Evolutionary conservation across 2,888 invertebrate species (phyloP).

Genomic region (Acronicta alni): DNA sequence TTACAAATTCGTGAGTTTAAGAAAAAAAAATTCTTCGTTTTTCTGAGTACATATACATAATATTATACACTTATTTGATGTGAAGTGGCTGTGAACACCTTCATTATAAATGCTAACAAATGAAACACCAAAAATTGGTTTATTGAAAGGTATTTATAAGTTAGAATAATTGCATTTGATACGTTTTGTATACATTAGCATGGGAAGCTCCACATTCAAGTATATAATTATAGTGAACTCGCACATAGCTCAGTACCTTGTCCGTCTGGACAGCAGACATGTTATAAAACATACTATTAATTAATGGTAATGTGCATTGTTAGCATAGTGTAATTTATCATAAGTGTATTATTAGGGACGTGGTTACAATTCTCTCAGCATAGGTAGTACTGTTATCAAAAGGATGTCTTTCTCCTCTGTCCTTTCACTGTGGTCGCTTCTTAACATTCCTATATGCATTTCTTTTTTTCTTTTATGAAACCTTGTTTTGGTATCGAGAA

Average conservation of each 20-base stretch:
- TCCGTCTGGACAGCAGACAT: conserved; percentile 80
- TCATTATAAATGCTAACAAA: conserved; percentile 71
- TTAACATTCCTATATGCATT: conserved; percentile 83
- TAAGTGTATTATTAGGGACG: conserved; percentile 86
- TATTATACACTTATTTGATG: conserved; percentile 69
- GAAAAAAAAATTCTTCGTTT: conserved; percentile 63
- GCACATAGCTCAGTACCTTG: conserved; percentile 85
- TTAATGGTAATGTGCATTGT: conserved; percentile 83
- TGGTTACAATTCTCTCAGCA: conserved; percentile 77
- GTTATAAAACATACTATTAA: conserved; percentile 76
- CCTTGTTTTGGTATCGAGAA: conserved; percentile 60
- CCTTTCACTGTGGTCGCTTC: conserved; percentile 82
- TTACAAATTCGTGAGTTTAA: conserved; percentile 62
- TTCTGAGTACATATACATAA: conserved; percentile 66
- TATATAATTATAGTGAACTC: conserved; percentile 67
- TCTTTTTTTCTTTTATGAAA: conserved; percentile 67
- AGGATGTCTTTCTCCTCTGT: conserved; percentile 71
- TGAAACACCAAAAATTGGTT: conserved; percentile 81
- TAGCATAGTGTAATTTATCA: conserved; percentile 86
- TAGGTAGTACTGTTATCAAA: conserved; percentile 70
- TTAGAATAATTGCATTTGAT: conserved; percentile 75
- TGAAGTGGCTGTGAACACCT: conserved; percentile 86
- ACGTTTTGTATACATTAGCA: conserved; percentile 69
- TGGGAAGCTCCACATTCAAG: conserved; percentile 70
- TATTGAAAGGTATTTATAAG: conserved; percentile 76